Percentiles rank a stretch among this genome's conserved stretches.
These are phyloP conservation scores for Silurus glanis DNA, from an alignment of 2,113 vertebrate genomes.

Conservation along the genomic window DNA sequence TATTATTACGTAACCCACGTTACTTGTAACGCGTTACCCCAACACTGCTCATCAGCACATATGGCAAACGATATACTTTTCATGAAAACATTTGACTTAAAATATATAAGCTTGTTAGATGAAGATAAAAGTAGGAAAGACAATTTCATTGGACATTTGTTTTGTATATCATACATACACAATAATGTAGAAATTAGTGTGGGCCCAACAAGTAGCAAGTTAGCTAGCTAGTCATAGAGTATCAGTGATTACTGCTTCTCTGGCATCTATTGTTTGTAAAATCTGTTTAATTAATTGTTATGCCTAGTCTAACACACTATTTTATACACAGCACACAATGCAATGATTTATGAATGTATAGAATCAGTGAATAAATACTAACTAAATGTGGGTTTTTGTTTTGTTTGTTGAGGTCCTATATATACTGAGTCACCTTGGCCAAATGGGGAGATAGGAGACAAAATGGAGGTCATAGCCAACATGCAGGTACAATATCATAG, in stretches of 20 bases:
- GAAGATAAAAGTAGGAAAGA: neutral
- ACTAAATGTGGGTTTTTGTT: neutral
- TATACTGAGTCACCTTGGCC: constrained; percentile 35
- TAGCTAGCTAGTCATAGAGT: neutral
- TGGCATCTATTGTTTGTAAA: neutral
- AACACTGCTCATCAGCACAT: too few relatives aligned
- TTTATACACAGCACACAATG: neutral
- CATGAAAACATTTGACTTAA: neutral
- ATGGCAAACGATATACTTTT: neutral
- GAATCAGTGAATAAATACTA: neutral
- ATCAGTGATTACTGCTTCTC: neutral
- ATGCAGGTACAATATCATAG: constrained; percentile 25
- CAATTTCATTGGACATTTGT: neutral
- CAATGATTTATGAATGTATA: neutral
- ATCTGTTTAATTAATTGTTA: neutral
- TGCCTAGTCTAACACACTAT: neutral
- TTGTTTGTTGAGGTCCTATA: neutral
- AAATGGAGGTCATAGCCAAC: constrained; percentile 38
- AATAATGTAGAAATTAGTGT: neutral
- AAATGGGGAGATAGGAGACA: constrained; percentile 25
- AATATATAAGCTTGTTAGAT: neutral
- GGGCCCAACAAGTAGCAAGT: neutral
- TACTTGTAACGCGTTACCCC: too few relatives aligned
- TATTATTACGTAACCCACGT: too few relatives aligned
- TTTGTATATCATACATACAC: too few relatives aligned